These are phyloP conservation scores for Illadopsis cleaveri DNA, from an alignment of 2,113 vertebrate species.

Conservation along the genomic window DNA sequence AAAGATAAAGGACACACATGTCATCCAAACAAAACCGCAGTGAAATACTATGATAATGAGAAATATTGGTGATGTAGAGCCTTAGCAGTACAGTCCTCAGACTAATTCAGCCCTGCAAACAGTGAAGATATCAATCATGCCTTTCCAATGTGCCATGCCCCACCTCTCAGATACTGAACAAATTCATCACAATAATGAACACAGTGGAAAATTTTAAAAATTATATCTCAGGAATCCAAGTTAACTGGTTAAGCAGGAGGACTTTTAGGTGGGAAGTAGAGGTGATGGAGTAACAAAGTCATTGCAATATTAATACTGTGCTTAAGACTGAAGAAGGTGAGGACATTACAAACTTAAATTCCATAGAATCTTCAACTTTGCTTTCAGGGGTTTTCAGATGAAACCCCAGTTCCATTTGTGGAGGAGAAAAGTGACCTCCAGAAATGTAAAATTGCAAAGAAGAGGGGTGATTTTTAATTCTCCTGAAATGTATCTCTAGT, in stretches of 20 bases:
- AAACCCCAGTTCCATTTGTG: neutral
- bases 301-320: neutral
- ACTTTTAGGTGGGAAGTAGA: neutral
- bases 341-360: neutral
- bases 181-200: neutral
- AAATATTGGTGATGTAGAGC: neutral
- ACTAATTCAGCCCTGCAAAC: neutral
- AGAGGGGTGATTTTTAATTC: accelerated
- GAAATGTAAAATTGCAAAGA: neutral
- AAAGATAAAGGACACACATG: neutral
- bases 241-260: neutral
- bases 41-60: neutral
- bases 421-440: neutral
- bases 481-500: neutral
- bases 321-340: neutral
- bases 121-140: neutral
- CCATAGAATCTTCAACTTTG: neutral
- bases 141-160: neutral
- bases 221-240: neutral
- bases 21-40: neutral
- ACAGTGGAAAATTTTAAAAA: accelerated
- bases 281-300: neutral
- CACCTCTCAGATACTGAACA: neutral
- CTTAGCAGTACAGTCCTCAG: neutral
- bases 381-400: neutral